Evolutionary conservation across 2,113 vertebrate genomes (phyloP), one percentile per base, ranked within the genome.

Genomic region (zebrafish (Danio rerio)): DNA sequence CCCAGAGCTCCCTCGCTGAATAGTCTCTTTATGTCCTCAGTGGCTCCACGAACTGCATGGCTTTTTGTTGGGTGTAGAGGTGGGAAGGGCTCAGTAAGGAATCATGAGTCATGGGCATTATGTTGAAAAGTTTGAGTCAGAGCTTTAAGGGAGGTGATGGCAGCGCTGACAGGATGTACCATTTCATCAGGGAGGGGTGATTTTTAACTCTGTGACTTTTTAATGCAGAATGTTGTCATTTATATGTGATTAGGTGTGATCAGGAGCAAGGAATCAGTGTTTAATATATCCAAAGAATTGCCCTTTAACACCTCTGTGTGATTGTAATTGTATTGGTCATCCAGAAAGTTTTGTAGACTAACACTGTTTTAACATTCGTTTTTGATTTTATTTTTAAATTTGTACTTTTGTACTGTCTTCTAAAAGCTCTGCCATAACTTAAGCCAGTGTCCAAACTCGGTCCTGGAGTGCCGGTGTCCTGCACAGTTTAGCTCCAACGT

Each of bases 71-170:
- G 61, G 12, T 1, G n/a, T 47, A 58, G 56, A 56, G 59, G 43
- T 42, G n/a, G 77, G 15, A 6, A 31, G 49, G 5, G 31, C 12
- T 47, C 40, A 78, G 52, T 16, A 58, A 49, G 65, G 43, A 62
- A 52, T 85, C 40, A 85, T 91, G 91, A 92, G 86, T 92, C 92
- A 93, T 87, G 84, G 63, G 72, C 77, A 66, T 88, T 52, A 78
- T 83, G 86, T 88, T 86, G 85, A 85, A 82, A 84, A 20, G 86
- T 85, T 84, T 89, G 89, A 91, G 89, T 92, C 91, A 90, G 84
- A 87, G 88, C 78, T 84, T 86, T 88, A 77, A 81, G 63, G 73
- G 82, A 80, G 87, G 83, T 83, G 77, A 53, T 55, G 66, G 74
- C 83, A 86, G 87, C 81, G 80, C 79, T 79, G 86, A 84, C 82